Conservation (phyloP, 2,888 invertebrate genomes). For the Gymnoscelis rufifasciata region DNA sequence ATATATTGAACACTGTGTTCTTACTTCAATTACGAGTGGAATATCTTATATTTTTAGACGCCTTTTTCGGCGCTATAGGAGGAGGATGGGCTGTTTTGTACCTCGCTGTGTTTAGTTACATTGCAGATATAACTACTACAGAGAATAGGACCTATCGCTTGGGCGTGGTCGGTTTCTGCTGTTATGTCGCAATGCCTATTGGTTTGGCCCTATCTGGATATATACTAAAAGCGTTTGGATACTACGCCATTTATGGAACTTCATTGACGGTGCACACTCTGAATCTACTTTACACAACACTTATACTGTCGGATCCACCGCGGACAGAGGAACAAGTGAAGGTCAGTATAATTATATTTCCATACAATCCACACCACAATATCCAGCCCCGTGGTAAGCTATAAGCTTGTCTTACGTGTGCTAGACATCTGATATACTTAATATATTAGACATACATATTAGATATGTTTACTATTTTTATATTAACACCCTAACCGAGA, state of each 20-base stretch:
- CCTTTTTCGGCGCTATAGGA: conserved; percentile 30
- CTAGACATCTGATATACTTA: too few species aligned
- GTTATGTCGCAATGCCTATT: conserved; percentile 36
- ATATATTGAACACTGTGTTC: conserved; percentile 84
- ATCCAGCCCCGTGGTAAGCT: too few species aligned
- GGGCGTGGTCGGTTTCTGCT: conserved; percentile 37
- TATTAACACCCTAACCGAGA: too few species aligned
- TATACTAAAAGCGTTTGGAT: conserved; percentile 33
- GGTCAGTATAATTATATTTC: conserved; percentile 23
- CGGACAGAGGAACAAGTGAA: conserved; percentile 32
- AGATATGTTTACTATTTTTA: too few species aligned
- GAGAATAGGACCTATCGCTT: conserved; percentile 37
- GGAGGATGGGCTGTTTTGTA: conserved; percentile 35
- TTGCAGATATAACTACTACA: conserved; percentile 34
- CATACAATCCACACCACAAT: neutral
- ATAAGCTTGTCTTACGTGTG: too few species aligned
- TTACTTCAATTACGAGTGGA: conserved; percentile 85
- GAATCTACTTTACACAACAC: conserved; percentile 31
- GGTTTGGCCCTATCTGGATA: conserved; percentile 36
- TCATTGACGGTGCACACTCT: conserved; percentile 27
- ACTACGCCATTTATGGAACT: conserved; percentile 34
- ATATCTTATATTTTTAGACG: conserved; percentile 48
- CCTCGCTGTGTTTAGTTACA: conserved; percentile 34
- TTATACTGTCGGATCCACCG: conserved; percentile 30
- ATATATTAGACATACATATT: too few species aligned